Percentiles rank a stretch among this genome's conserved stretches.
These are phyloP conservation scores for Argentina silus DNA, from an alignment of 2,797 vertebrate genomes.

Conservation along the genomic window DNA sequence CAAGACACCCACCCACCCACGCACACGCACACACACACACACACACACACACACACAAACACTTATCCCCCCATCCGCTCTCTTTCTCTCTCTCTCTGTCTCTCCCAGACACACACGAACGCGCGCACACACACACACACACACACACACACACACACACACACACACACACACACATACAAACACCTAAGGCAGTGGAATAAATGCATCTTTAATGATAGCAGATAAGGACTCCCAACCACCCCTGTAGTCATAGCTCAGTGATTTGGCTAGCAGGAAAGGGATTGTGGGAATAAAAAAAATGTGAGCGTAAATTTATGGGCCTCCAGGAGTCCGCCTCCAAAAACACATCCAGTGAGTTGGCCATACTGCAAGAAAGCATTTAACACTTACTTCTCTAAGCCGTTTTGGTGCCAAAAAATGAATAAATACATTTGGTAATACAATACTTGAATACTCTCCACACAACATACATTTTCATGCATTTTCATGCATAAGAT, in stretches of 20 bases:
- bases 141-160: conserved; percentile 27
- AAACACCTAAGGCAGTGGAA: conserved; percentile 77
- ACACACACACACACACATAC: conserved; percentile 63
- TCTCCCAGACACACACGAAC: conserved; percentile 15
- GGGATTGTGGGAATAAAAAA: conserved; percentile 78
- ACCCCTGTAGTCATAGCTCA: conserved; percentile 79
- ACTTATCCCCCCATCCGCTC: conserved; percentile 7
- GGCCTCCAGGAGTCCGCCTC: conserved; percentile 73
- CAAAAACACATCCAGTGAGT: conserved; percentile 73
- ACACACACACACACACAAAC: conserved; percentile 6
- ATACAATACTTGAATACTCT: no score
- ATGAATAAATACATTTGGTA: conserved; percentile 16
- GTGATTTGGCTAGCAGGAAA: conserved; percentile 75
- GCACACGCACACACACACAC: conserved; percentile 1
- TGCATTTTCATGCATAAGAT: no score
- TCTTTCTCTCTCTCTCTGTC: not conserved
- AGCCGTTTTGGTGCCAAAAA: conserved; percentile 65
- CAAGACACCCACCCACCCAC: conserved; percentile 7
- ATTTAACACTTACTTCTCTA: conserved; percentile 60
- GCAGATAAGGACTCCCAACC: conserved; percentile 80
- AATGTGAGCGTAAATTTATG: conserved; percentile 75
- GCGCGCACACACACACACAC: conserved; percentile 8
- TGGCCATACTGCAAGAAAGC: conserved; percentile 63
- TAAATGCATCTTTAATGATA: conserved; percentile 83
- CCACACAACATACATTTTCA: no score